A percentile compares a stretch with the other conserved stretches of the same genome.
These are phyloP conservation scores for Mycalesis mineus DNA, from an alignment of 2,888 invertebrate genomes.

Conservation along the genomic window DNA sequence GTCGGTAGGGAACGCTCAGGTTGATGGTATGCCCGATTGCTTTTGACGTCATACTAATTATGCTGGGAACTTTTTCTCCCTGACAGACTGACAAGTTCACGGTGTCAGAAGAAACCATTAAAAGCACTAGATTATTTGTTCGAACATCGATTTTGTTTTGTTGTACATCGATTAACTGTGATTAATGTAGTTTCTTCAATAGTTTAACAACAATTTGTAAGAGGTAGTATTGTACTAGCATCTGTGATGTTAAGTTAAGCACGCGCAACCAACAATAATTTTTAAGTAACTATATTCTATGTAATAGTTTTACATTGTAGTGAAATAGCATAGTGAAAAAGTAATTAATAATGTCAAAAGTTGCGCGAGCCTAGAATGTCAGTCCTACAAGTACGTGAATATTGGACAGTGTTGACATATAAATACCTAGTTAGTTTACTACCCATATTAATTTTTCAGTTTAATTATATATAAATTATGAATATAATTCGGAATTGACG, in stretches of 20 bases:
- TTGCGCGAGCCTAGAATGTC: conserved; percentile 1
- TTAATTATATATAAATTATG: conserved; percentile 1
- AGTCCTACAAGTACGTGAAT: not conserved
- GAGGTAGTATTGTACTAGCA: not conserved
- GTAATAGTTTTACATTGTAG: too few species aligned
- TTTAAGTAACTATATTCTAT: too few species aligned
- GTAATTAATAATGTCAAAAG: not conserved
- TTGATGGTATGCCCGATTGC: too few species aligned
- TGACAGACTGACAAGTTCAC: too few species aligned
- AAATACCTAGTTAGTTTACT: not conserved
- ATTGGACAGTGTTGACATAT: not conserved
- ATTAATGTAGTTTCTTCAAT: not conserved
- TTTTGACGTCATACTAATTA: too few species aligned
- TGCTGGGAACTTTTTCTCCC: too few species aligned
- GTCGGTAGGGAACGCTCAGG: too few species aligned
- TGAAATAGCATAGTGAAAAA: too few species aligned
- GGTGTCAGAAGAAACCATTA: too few species aligned
- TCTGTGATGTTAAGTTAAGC: conserved; percentile 1
- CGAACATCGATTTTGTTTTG: too few species aligned
- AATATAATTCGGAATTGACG: conserved; percentile 7
- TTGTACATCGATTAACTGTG: not conserved
- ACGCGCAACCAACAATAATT: not conserved
- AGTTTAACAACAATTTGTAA: not conserved
- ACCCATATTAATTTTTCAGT: not conserved
- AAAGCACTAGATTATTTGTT: too few species aligned